Percentiles rank a stretch among this genome's conserved stretches.
These are phyloP conservation scores for Luffia ferchaultella DNA, from an alignment of 2,888 invertebrate species.

Conservation along the genomic window DNA sequence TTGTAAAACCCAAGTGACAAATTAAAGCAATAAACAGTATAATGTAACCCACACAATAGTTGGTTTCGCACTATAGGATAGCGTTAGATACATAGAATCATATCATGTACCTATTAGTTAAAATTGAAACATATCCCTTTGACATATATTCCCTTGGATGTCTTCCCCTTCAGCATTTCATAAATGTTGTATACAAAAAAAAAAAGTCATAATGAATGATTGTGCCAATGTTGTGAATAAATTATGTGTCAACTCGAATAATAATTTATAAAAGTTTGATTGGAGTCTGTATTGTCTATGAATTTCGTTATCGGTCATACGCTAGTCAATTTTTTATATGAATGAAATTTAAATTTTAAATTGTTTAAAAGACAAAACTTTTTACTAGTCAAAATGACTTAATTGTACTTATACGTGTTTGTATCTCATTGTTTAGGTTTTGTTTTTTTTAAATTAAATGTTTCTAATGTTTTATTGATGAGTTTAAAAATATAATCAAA, in stretches of 20 bases:
- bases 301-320: conserved; percentile 34
- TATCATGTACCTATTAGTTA: conserved; percentile 22
- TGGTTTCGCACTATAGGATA: conserved; percentile 59
- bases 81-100: conserved; percentile 22
- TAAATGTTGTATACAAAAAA: conserved; percentile 24
- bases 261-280: conserved; percentile 22
- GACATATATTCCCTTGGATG: conserved; percentile 38
- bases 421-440: background rate
- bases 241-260: conserved; percentile 29
- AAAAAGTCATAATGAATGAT: conserved; percentile 37
- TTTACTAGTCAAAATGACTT: conserved; percentile 58
- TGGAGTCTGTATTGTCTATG: conserved; percentile 10
- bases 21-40: conserved; percentile 18
- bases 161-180: conserved; percentile 62
- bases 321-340: conserved; percentile 41
- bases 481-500: conserved; percentile 25
- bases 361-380: conserved; percentile 18
- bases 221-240: conserved; percentile 59
- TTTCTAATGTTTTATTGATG: conserved; percentile 26
- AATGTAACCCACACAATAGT: conserved; percentile 39
- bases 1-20: conserved; percentile 16
- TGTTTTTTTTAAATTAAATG: conserved; percentile 24
- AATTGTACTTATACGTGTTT: conserved; percentile 21
- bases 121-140: conserved; percentile 52
- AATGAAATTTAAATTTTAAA: too few relatives aligned